A percentile compares a stretch with the other conserved stretches of the same genome.
Conservation (phyloP, 2,113 vertebrate genomes). For the Procavia capensis region DNA sequence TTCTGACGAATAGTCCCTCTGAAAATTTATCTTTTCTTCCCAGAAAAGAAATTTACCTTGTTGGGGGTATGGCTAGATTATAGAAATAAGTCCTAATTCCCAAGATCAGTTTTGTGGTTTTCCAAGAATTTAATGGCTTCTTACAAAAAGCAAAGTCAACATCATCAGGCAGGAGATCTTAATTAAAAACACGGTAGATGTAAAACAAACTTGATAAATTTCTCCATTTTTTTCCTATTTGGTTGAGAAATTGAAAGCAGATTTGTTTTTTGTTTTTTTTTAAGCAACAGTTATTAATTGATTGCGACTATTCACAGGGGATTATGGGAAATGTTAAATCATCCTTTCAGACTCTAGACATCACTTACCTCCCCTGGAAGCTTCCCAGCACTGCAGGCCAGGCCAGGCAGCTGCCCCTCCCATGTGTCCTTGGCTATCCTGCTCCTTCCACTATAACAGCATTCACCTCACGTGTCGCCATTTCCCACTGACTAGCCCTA, state of each 20-base stretch:
- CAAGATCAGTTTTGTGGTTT: neutral
- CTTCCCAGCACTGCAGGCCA: neutral
- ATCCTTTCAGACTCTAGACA: neutral
- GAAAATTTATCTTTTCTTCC: neutral
- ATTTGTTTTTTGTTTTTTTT: no score
- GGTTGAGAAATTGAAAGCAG: neutral
- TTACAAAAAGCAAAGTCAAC: conserved; percentile 15
- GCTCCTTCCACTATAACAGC: neutral
- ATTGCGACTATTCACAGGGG: neutral
- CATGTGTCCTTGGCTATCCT: accelerated
- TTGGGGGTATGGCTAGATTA: neutral
- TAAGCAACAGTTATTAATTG: neutral
- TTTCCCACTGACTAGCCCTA: neutral
- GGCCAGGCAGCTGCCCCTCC: neutral
- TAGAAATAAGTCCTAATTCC: neutral
- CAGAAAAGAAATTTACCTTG: neutral
- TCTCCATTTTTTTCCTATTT: neutral
- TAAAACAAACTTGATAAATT: neutral
- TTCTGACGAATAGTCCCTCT: neutral
- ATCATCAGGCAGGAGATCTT: neutral
- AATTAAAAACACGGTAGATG: neutral
- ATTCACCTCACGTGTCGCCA: neutral
- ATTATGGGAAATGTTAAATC: neutral
- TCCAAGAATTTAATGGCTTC: neutral
- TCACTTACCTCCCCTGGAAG: neutral